Base-by-base conservation (phyloP, 2,113 vertebrate species). In the Calidris pygmaea region DNA sequence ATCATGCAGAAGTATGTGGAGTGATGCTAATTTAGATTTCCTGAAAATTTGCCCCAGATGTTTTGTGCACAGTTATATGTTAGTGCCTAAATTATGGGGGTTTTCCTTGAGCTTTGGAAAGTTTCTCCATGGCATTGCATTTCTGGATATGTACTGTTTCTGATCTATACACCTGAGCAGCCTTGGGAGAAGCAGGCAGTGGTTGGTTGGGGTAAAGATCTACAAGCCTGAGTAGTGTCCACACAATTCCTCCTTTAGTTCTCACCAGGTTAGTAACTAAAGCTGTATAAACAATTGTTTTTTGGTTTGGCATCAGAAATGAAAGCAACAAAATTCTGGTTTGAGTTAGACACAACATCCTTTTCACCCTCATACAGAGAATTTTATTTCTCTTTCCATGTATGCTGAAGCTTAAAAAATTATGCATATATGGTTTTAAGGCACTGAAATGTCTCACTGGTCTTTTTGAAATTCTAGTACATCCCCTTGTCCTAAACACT, bases 21-120 rank as follows among this genome's bases (percentile, higher is more conserved):
- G 17, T 0, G 4, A 82, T 20, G 18, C 48, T 71, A 71, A 56
- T 52, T 93, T 88, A 63, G 37, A 62, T 73, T 89, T 80, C 32
- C 45, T 62, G 55, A 94, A 93, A 85, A 91, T 93, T 50, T 93
- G 15, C 26, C 47, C 83, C 76, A 95, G 47, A 62, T 96, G 70
- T 83, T 27, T 81, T 90, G 35, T 45, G 53, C 65, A 34, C 34
- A 14, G 35, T 94, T 80, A 52, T 32, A 45, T 78, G 12, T 84
- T 93, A 77, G 22, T 77, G 32, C 8, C 17, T 52, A 77, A 77
- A 85, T 43, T 53, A n/a, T 55, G 14, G 7, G 12, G 21, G 84
- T 79, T 52, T 26, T 16, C 30, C 62, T 59, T 87, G 74, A 68
- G 29, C 7, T 84, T 91, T 92, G 53, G 53, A 43, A 87, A 77